These are phyloP conservation scores for Tolypeutes matacus DNA, from an alignment of 2,797 vertebrate genomes.

Conservation along the genomic window DNA sequence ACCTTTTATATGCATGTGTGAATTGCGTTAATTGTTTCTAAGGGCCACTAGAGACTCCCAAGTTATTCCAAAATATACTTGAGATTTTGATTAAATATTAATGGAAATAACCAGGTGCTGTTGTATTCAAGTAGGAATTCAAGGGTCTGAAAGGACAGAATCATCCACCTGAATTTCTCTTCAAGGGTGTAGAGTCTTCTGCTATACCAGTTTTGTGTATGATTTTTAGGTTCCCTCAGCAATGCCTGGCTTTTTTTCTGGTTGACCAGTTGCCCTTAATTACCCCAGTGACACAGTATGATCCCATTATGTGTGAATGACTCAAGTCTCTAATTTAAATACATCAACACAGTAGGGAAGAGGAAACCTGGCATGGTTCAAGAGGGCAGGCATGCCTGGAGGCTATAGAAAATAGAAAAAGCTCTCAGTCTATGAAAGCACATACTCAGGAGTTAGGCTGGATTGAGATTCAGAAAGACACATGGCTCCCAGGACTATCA, in stretches of 20 bases:
- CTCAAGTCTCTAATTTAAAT: constrained; percentile 38
- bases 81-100: constrained; percentile 8
- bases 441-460: neutral
- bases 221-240: neutral
- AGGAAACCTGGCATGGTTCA: neutral
- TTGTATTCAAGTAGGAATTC: neutral
- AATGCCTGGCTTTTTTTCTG: neutral
- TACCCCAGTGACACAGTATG: neutral
- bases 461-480: neutral
- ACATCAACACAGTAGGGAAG: neutral
- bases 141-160: neutral
- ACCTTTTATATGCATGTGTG: neutral
- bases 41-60: neutral
- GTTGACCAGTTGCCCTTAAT: neutral
- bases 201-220: neutral
- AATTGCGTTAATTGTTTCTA: neutral
- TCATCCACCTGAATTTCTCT: neutral
- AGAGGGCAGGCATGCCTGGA: neutral
- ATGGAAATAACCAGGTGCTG: neutral
- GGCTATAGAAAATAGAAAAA: neutral
- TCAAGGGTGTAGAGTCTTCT: neutral
- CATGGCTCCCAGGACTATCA: neutral
- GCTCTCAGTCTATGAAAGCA: neutral
- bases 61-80: constrained; percentile 41
- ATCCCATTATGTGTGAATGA: neutral